These are phyloP conservation scores for Artibeus lituratus DNA, from an alignment of 2,797 vertebrate genomes.

Conservation along the genomic window DNA sequence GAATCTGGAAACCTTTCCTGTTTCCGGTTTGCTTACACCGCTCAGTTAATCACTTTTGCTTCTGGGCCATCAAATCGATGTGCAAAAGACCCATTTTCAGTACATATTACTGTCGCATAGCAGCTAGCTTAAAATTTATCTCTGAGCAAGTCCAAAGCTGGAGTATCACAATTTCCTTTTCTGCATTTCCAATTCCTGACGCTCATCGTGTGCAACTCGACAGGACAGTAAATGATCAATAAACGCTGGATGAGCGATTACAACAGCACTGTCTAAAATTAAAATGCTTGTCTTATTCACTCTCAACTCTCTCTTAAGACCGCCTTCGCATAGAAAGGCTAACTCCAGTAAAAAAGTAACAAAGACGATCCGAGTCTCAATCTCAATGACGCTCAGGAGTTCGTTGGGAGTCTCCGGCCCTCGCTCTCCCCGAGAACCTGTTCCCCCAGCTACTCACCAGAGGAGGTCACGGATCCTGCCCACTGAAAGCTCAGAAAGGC, in stretches of 20 bases:
- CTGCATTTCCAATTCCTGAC: not conserved
- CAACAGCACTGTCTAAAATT: not conserved
- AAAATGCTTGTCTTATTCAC: not conserved
- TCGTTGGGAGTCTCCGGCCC: not conserved
- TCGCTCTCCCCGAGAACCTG: not conserved
- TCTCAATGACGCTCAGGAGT: not conserved
- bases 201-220: not conserved
- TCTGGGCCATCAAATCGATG: not conserved
- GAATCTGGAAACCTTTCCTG: not conserved
- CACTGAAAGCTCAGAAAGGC: rapidly evolving
- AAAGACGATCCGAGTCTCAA: not conserved
- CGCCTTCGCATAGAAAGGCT: not conserved
- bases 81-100: not conserved
- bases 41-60: not conserved
- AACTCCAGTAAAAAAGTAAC: not conserved
- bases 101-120: not conserved
- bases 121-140: not conserved
- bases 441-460: not conserved
- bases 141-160: not conserved
- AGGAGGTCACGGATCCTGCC: rapidly evolving
- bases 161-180: not conserved
- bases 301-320: not conserved
- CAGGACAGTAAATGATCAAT: not conserved
- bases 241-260: not conserved
- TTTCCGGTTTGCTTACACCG: not conserved